These are phyloP conservation scores for Setipinna tenuifilis DNA, from an alignment of 2,797 vertebrate species.

Conservation along the genomic window DNA sequence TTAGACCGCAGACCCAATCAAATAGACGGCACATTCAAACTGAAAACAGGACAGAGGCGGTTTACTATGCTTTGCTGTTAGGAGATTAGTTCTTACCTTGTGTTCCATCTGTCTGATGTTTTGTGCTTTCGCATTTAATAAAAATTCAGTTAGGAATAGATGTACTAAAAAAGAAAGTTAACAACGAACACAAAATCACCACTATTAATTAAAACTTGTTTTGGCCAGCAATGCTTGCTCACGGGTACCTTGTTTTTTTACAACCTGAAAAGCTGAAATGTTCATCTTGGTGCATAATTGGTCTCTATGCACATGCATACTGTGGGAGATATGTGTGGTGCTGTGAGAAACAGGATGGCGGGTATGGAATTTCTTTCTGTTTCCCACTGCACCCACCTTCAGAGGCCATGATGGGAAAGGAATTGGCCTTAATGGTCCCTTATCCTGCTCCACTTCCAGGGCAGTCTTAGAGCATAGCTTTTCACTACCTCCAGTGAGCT, in stretches of 20 bases:
- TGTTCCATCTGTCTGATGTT: conserved; percentile 24
- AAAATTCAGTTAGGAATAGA: conserved; percentile 24
- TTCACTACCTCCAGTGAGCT: not conserved
- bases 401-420: not conserved
- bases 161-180: not conserved
- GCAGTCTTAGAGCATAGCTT: not conserved
- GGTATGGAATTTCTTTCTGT: conserved; percentile 16
- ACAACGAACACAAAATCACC: not conserved
- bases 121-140: conserved; percentile 28
- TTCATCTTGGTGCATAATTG: conserved; percentile 35
- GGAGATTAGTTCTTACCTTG: conserved; percentile 32
- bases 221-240: not conserved
- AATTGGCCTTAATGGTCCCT: not conserved
- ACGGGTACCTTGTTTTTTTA: not conserved
- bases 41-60: conserved; percentile 30
- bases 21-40: conserved; percentile 43
- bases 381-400: not conserved
- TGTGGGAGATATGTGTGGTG: not conserved
- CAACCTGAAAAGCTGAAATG: conserved; percentile 19
- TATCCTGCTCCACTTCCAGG: not conserved
- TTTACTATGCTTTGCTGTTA: conserved; percentile 29
- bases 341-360: no score
- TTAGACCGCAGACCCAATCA: conserved; percentile 52
- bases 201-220: not conserved
- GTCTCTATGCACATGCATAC: conserved; percentile 35